Base-by-base conservation (phyloP, 2,888 invertebrate species). In the Selenia dentaria region DNA sequence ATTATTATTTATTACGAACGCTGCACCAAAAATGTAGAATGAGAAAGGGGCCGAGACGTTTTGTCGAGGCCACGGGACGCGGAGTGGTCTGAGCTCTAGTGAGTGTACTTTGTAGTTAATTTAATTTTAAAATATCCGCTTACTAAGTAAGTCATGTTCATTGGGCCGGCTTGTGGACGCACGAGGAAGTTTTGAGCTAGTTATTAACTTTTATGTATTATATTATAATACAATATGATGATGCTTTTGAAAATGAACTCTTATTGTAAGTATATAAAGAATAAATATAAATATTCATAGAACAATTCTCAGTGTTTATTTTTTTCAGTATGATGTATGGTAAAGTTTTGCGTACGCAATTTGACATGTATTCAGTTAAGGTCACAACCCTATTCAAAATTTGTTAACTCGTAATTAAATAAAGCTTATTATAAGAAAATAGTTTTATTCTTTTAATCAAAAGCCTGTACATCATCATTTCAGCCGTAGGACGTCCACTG, bases 391-490 rank as follows among this genome's bases (percentile, higher is more conserved):
- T 87, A 86, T 89, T 90, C 89, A 83, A 86, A 89, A 89, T 89
- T 88, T 90, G 90, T 90, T 90, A 90, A 89, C 88, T 90, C 89
- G 89, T 90, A 90, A 90, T 90, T 88, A 90, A 89, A 90, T 90
- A 90, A 89, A 90, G 90, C 90, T 89, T 90, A 90, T 88, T 87
- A 89, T 89, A 90, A 90, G 88, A 88, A 70, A 79, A 67, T 88
- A 39, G 87, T 88, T 88, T 88, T 85, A 85, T 86, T 88, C 54
- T 64, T 75, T 57, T 38, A n/a, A n/a, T n/a, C n/a, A n/a, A n/a
- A n/a, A n/a, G n/a, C n/a, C n/a, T n/a, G n/a, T n/a, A n/a, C n/a
- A n/a, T n/a, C n/a, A n/a, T n/a, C n/a, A n/a, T n/a, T n/a, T n/a
- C n/a, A n/a, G n/a, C n/a, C n/a, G n/a, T n/a, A n/a, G n/a, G n/a